A percentile compares a stretch with the other conserved stretches of the same genome.
Evolutionary conservation across 23 tunicate species (phyloP).

Genomic region (Trididemnum nubilum): DNA sequence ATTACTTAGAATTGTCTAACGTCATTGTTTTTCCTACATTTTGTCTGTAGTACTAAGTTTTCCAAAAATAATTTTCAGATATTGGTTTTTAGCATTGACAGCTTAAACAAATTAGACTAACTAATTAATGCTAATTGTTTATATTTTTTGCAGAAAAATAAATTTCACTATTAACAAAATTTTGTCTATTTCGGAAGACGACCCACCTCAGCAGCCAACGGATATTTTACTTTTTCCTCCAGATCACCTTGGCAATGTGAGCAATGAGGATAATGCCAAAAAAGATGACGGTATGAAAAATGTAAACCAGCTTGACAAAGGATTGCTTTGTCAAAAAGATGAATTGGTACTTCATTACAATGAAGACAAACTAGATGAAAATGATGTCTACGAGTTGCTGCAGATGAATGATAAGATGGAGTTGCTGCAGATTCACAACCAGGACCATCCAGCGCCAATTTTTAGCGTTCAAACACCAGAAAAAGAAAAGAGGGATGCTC

Average conservation of each 20-base stretch:
- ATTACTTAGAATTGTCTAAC: too few species aligned
- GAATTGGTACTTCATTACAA: background rate
- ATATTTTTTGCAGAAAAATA: background rate
- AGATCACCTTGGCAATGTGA: background rate
- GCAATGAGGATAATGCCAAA: conserved; percentile 1
- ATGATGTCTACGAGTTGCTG: too few species aligned
- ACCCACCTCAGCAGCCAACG: background rate
- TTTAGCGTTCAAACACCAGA: background rate
- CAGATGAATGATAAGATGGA: too few species aligned
- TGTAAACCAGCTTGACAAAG: background rate
- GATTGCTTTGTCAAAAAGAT: background rate
- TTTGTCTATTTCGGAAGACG: background rate
- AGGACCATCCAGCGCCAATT: background rate
- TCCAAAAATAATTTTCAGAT: too few species aligned
- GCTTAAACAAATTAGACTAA: background rate
- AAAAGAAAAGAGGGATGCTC: background rate
- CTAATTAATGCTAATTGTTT: background rate
- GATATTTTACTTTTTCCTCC: conserved; percentile 7
- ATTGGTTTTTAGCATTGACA: too few species aligned
- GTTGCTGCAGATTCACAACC: too few species aligned
- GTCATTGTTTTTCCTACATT: too few species aligned
- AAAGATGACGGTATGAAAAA: conserved; percentile 1
- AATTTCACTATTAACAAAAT: background rate
- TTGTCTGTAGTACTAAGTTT: too few species aligned
- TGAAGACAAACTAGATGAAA: background rate